These are phyloP conservation scores for Azemiops feae DNA, from an alignment of 2,113 vertebrate species.

Conservation along the genomic window DNA sequence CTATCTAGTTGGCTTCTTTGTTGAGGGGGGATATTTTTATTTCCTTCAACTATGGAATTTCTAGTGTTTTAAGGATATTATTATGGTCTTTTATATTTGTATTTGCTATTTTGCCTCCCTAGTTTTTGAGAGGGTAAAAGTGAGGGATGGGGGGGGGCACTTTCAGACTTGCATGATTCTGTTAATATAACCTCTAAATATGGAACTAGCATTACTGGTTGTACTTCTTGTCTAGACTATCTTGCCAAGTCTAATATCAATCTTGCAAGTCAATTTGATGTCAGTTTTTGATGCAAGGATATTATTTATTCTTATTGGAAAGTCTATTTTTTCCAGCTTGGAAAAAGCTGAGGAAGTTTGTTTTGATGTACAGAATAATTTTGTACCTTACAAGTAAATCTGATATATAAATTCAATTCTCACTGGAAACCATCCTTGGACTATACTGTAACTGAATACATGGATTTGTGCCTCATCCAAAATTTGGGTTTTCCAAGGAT, in stretches of 20 bases:
- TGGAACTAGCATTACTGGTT: background rate
- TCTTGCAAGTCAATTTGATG: background rate
- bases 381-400: background rate
- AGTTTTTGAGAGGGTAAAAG: background rate
- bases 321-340: no score
- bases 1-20: no score
- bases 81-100: no score
- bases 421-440: background rate
- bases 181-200: background rate
- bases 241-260: background rate
- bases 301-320: background rate
- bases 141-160: background rate
- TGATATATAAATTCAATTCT: background rate
- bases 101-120: no score
- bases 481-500: no score
- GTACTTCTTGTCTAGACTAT: background rate
- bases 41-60: no score
- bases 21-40: no score
- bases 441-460: no score
- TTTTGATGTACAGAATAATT: background rate
- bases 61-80: no score
- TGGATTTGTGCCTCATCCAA: no score
- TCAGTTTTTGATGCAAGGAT: background rate
- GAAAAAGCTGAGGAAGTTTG: background rate
- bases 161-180: background rate